Conservation (phyloP, 2,888 invertebrate genomes). For the Catocala nupta region DNA sequence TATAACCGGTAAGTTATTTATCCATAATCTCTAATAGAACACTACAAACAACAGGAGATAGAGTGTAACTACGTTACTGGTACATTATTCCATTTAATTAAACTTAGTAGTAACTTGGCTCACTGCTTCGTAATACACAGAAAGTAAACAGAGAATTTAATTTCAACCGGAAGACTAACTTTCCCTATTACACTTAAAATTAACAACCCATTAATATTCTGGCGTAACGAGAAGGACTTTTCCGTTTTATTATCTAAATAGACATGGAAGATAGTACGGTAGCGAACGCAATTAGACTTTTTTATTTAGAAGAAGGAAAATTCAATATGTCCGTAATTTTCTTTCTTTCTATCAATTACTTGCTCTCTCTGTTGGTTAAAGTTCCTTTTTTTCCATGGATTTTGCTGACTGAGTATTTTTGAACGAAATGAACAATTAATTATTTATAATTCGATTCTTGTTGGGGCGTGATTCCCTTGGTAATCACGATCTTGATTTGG, state of each 20-base stretch:
- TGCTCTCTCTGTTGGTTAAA: too few species aligned
- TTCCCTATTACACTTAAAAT: slow-evolving; percentile 39
- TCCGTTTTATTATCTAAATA: slow-evolving; percentile 39
- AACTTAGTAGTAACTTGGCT: slow-evolving; percentile 17
- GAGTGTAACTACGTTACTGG: not conserved
- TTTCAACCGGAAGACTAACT: slow-evolving; percentile 38
- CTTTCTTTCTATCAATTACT: not conserved
- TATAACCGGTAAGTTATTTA: too few species aligned
- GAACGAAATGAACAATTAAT: too few species aligned
- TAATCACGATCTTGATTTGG: too few species aligned
- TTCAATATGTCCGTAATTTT: not conserved
- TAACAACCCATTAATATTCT: slow-evolving; percentile 45
- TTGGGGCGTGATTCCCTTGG: too few species aligned
- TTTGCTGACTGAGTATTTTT: too few species aligned
- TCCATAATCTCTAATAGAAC: too few species aligned
- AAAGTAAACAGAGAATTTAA: slow-evolving; percentile 40
- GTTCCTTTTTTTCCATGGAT: too few species aligned
- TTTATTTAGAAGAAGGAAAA: not conserved
- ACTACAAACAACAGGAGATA: not conserved
- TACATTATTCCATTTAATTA: slow-evolving; percentile 10
- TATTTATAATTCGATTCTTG: too few species aligned
- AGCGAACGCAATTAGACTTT: not conserved
- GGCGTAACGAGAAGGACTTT: slow-evolving; percentile 21
- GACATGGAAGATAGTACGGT: slow-evolving; percentile 13
- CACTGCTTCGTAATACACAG: slow-evolving; percentile 12